Base-by-base conservation (phyloP, 1,140 invertebrate genomes). In the Pogonomyrmex californicus region DNA sequence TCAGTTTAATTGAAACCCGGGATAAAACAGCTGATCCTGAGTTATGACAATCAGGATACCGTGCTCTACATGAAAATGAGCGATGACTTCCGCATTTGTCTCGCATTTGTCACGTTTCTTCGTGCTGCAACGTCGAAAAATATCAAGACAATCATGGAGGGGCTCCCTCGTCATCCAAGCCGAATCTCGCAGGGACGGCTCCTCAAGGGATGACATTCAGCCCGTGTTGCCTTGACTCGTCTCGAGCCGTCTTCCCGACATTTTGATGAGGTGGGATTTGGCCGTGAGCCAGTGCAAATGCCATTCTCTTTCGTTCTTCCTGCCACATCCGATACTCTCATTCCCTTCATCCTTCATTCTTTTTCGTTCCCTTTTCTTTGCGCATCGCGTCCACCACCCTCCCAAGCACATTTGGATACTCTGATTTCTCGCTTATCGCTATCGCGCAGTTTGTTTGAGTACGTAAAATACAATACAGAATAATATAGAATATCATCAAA, bases 201-300 rank as follows among this genome's bases (percentile, higher is more conserved):
- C 76, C 89, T 88, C 89, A 82, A 90, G 88, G 90, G 89, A 91
- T 88, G 89, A 91, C 90, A 91, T 91, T 90, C 89, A 90, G 83
- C 90, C 83, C 70, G 83, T 90, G 89, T 91, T 91, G 90, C 89
- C 90, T 86, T 77, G 83, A 88, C 90, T 92, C 88, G 88, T 87
- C 76, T 70, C 87, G 54, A 88, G 87, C 86, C 86, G 68, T 92
- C 91, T 92, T 92, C 87, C 91, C 91, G 92, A 92, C 90, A 92
- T 92, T 92, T 92, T 92, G 92, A 92, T 92, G 92, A 92, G 90
- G 91, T 92, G 86, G 91, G 89, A 92, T 92, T 92, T 92, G 92
- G 92, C 92, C 79, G 83, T 66, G 86, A 92, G 91, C 92, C 92
- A 92, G 86, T 91, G 87, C 88, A 92, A 92, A 92, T 92, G 86